A percentile compares a stretch with the other conserved stretches of the same genome.
Conservation (phyloP, 1,140 invertebrate genomes). For the Drosophila navojoa region DNA sequence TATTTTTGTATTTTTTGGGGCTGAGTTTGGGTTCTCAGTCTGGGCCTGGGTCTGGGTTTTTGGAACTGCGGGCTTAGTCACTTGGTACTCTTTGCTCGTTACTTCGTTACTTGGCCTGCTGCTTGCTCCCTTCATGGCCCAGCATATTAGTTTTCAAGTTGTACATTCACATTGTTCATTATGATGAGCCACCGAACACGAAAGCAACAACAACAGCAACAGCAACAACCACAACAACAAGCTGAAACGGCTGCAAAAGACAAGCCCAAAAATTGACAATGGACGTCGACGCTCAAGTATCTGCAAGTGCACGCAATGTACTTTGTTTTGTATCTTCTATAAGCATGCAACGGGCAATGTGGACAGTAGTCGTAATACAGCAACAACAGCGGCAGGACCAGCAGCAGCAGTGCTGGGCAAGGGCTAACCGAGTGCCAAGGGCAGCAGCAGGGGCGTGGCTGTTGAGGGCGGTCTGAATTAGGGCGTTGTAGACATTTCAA, state of each 20-base stretch:
- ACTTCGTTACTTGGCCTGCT: slow-evolving; percentile 31
- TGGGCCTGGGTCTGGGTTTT: background rate
- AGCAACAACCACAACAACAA: slow-evolving; percentile 9
- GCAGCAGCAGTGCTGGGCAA: slow-evolving; percentile 7
- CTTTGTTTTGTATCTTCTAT: slow-evolving; percentile 42
- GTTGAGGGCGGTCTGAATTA: slow-evolving; percentile 47
- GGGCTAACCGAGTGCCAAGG: slow-evolving; percentile 15
- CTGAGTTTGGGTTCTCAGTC: background rate
- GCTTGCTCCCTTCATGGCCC: slow-evolving; percentile 44
- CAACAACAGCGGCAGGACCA: background rate
- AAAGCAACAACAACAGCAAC: slow-evolving; percentile 41
- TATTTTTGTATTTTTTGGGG: slow-evolving; percentile 1
- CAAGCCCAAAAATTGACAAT: slow-evolving; percentile 49
- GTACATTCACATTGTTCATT: slow-evolving; percentile 58
- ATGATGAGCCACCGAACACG: slow-evolving; percentile 53
- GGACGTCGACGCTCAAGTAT: slow-evolving; percentile 51
- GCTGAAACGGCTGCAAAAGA: slow-evolving; percentile 17
- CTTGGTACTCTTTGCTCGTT: slow-evolving; percentile 47
- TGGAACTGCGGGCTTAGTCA: slow-evolving; percentile 70
- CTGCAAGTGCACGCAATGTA: slow-evolving; percentile 54
- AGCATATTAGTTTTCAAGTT: slow-evolving; percentile 74
- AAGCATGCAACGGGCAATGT: slow-evolving; percentile 38
- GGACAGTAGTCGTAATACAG: slow-evolving; percentile 5
- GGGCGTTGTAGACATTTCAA: slow-evolving; percentile 72
- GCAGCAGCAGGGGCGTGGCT: background rate